Evolutionary conservation across 2,113 vertebrate genomes (phyloP).

Genomic region (Zapornia atra): DNA sequence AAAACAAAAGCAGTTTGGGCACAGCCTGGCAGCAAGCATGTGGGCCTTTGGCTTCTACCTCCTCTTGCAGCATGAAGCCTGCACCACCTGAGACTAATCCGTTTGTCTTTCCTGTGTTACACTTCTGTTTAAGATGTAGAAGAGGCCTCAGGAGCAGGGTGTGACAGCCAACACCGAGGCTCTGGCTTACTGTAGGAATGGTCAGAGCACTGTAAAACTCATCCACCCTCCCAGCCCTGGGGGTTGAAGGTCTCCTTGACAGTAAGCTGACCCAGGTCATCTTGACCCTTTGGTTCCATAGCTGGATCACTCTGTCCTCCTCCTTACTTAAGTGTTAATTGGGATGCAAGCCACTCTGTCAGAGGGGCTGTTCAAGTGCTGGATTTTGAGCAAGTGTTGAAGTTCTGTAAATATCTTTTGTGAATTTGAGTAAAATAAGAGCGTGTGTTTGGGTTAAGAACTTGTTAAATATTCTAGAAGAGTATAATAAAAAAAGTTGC

Average conservation of each 20-base stretch:
- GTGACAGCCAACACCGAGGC: not conserved
- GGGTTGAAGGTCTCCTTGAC: not conserved
- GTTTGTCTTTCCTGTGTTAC: not conserved
- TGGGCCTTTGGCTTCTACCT: not conserved
- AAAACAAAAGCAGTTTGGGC: not conserved
- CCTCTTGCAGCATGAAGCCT: not conserved
- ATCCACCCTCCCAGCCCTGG: not conserved
- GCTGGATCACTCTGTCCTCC: not conserved
- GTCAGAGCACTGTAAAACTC: not conserved
- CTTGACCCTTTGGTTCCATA: not conserved
- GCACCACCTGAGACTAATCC: not conserved
- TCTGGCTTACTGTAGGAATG: not conserved
- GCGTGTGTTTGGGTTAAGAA: not conserved
- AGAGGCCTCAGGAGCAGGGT: not conserved
- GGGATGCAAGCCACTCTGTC: not conserved
- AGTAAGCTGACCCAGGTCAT: not conserved
- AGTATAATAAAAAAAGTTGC: not conserved
- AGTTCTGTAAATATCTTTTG: slow-evolving; percentile 23
- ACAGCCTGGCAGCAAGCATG: rapidly evolving
- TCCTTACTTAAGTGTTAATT: not conserved
- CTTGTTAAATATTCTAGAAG: not conserved
- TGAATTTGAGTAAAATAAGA: slow-evolving; percentile 7
- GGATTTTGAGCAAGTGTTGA: not conserved
- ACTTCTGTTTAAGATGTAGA: not conserved
- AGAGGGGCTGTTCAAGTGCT: not conserved